These are phyloP conservation scores for Scolopax rusticola DNA, from an alignment of 2,797 vertebrate species.

Conservation along the genomic window DNA sequence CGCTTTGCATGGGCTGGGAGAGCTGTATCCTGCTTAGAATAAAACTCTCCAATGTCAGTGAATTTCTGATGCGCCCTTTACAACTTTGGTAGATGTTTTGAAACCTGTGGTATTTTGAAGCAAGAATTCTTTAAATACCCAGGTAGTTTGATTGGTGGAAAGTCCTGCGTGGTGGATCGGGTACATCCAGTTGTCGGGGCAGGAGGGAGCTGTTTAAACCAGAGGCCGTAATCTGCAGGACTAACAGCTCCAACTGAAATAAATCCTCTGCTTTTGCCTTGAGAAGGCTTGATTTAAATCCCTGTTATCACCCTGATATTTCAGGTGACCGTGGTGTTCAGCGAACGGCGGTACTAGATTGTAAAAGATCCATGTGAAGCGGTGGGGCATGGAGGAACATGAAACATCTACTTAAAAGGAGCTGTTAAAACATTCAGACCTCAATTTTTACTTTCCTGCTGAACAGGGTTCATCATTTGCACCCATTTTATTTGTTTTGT, in stretches of 20 bases:
- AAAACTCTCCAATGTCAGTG: rapidly evolving
- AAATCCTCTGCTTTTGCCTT: background rate
- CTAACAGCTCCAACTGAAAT: background rate
- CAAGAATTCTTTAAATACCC: background rate
- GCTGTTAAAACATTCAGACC: background rate
- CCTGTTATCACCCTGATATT: background rate
- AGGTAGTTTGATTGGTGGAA: background rate
- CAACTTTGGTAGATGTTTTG: background rate
- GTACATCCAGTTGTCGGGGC: rapidly evolving
- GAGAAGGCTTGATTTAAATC: background rate
- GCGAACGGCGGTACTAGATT: background rate
- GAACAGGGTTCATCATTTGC: background rate
- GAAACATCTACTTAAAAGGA: background rate
- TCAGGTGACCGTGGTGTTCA: background rate
- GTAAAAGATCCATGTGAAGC: background rate
- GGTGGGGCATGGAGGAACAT: background rate
- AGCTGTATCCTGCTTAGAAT: background rate
- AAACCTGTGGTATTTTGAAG: background rate
- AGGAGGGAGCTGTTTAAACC: background rate
- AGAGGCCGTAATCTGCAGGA: background rate
- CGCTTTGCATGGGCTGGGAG: background rate
- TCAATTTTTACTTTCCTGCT: background rate
- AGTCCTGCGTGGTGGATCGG: rapidly evolving
- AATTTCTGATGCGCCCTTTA: background rate
- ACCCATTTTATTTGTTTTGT: background rate